Evolutionary conservation across 2,797 vertebrate genomes (phyloP), one percentile per base, ranked within the genome.

Genomic region (Enteromius viviparus): DNA sequence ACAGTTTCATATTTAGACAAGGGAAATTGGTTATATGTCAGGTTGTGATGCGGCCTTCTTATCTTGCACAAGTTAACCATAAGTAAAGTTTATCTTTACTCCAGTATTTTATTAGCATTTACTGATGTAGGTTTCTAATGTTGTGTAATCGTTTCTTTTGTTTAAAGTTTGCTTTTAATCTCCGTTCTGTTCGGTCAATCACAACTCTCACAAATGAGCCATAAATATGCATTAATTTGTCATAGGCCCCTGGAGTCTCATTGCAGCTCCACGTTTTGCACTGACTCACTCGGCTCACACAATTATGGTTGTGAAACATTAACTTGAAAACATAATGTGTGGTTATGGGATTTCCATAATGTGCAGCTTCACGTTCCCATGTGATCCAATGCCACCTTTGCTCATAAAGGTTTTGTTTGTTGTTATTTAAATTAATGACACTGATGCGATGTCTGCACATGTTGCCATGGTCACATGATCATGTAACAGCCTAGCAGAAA

Each of bases 241-340:
- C 69, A 66, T 53, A 51, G 32, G 32, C 64, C 64, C 19, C 64
- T 45, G n/a, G n/a, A 76, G 74, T 69, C 49, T 47, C 19, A 26
- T 58, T 70, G 64, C 19, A 49, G 37, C 62, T 65, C 34, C 7
- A 32, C n/a, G 11, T 70, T 77, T 37, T 37, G 51, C 37, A 19
- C 11, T 42, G 65, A 69, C 29, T 55, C 77, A 55, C 19, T 45
- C 34, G 7, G 32, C 26, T 60, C 40, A 37, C 49, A 15, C 62
- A 53, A 12, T 83, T 83, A 47, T 34, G 64, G 37, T 69, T 3
- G 65, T 83, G 74, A 83, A 77, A 49, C 74, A 83, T 83, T 83
- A 69, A 58, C 74, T 77, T 58, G 23, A 77, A 83, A 69, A 62
- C 47, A 49, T 76, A 37, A 40, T 60, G 4, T 66, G 74, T 49